Conservation (phyloP, 92 coral and sea anemone genomes). For the Zoanthus sansibaricus region DNA sequence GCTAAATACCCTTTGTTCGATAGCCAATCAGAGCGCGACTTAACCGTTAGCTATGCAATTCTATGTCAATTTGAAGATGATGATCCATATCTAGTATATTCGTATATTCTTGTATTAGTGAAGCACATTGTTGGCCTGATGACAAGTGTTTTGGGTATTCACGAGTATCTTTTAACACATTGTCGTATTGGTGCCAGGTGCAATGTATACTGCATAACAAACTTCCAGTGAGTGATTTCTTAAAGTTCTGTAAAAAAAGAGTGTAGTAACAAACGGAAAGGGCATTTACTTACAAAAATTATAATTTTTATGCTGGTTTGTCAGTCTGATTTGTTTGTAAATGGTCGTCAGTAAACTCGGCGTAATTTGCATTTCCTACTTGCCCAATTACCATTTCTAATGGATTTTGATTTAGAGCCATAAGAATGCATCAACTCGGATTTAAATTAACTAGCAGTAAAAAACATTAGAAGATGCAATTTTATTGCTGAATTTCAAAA, state of each 20-base stretch:
- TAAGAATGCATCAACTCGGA: too few species aligned
- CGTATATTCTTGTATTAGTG: neutral
- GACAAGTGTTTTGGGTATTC: constrained; percentile 21
- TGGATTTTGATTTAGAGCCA: neutral
- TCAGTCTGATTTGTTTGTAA: neutral
- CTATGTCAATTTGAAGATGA: neutral
- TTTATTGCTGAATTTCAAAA: too few species aligned
- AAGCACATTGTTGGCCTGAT: constrained; percentile 8
- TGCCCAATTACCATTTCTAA: neutral
- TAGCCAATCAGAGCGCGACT: too few species aligned
- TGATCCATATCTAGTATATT: neutral
- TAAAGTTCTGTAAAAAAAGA: neutral
- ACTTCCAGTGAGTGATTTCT: neutral
- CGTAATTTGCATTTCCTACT: neutral
- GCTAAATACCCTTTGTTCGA: too few species aligned
- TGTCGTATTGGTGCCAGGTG: constrained; percentile 25
- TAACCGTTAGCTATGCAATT: too few species aligned
- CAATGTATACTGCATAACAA: neutral
- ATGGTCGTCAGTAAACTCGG: neutral
- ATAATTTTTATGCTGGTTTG: neutral
- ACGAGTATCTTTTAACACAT: constrained; percentile 17
- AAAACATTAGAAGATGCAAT: too few species aligned
- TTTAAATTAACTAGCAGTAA: too few species aligned
- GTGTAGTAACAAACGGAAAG: neutral
- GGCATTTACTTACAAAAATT: neutral